These are phyloP conservation scores for Tinea semifulvella DNA, from an alignment of 2,888 invertebrate species.

Conservation along the genomic window DNA sequence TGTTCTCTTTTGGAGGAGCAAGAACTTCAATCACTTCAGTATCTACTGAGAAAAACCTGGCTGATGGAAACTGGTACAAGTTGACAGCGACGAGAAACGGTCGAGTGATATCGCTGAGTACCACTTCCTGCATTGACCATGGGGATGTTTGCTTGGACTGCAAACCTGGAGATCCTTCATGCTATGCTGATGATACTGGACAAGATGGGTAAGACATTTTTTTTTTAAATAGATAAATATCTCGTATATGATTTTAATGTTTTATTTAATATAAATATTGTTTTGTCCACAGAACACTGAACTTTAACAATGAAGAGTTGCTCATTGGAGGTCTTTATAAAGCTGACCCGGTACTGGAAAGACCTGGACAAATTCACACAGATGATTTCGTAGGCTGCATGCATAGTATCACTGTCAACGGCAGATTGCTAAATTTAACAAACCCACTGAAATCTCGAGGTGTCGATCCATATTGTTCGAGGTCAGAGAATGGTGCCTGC, in stretches of 20 bases:
- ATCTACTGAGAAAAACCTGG: constrained; percentile 70
- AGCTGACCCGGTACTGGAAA: constrained; percentile 86
- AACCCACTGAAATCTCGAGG: constrained; percentile 77
- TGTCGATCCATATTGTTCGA: constrained; percentile 79
- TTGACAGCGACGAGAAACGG: constrained; percentile 92
- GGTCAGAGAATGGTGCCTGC: constrained; percentile 74
- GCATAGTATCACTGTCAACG: constrained; percentile 89
- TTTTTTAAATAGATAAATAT: constrained; percentile 2
- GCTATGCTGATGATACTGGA: constrained; percentile 87
- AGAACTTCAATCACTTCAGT: constrained; percentile 88
- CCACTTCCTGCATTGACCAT: constrained; percentile 83
- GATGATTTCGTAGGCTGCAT: constrained; percentile 96
- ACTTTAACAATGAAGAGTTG: constrained; percentile 89
- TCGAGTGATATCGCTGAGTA: constrained; percentile 84
- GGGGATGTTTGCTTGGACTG: constrained; percentile 90
- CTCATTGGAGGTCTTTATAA: constrained; percentile 85
- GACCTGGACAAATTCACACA: constrained; percentile 89
- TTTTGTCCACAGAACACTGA: constrained; percentile 75
- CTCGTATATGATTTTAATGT: constrained; percentile 5
- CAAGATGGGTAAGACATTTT: constrained; percentile 79
- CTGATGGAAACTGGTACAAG: constrained; percentile 92
- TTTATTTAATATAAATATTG: constrained; percentile 26
- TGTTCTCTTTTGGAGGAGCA: constrained; percentile 90
- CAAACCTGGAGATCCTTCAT: constrained; percentile 80
- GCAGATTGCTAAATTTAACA: constrained; percentile 82